Percentiles rank a stretch among this genome's conserved stretches.
Evolutionary conservation across 2,797 vertebrate species (phyloP).

Genomic region (Ctenochaetus hawaiiensis): DNA sequence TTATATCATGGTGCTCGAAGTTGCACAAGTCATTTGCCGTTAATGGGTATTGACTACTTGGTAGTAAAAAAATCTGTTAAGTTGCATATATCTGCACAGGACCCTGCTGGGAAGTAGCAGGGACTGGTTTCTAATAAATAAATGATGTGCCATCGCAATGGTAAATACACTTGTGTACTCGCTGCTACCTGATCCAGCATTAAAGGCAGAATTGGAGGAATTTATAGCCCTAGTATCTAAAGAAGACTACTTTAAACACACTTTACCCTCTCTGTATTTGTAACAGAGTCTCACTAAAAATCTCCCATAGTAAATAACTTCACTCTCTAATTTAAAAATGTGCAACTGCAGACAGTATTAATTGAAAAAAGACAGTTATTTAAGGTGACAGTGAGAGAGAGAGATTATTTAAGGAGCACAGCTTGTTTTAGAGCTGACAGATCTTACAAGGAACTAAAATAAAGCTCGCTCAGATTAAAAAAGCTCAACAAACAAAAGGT

Average conservation of each 20-base stretch:
- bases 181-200: no score
- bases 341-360: slow-evolving; percentile 20
- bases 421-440: slow-evolving; percentile 49
- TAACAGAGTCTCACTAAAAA: slow-evolving; percentile 41
- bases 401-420: slow-evolving; percentile 24
- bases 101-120: no score
- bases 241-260: slow-evolving; percentile 24
- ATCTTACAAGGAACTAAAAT: slow-evolving; percentile 32
- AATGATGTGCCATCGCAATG: no score
- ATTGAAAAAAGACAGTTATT: slow-evolving; percentile 11
- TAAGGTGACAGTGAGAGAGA: slow-evolving; percentile 37
- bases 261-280: slow-evolving; percentile 30
- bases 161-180: no score
- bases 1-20: no score
- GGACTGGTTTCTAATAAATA: no score
- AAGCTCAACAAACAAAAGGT: slow-evolving; percentile 53
- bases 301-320: slow-evolving; percentile 53
- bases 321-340: slow-evolving; percentile 42
- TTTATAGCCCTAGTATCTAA: no score
- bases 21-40: no score
- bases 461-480: slow-evolving; percentile 46
- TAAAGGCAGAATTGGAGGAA: no score
- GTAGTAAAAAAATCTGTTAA: no score
- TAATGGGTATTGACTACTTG: no score
- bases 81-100: no score